Evolutionary conservation across 1,140 invertebrate genomes (phyloP).

Genomic region (Charaxes varanes): DNA sequence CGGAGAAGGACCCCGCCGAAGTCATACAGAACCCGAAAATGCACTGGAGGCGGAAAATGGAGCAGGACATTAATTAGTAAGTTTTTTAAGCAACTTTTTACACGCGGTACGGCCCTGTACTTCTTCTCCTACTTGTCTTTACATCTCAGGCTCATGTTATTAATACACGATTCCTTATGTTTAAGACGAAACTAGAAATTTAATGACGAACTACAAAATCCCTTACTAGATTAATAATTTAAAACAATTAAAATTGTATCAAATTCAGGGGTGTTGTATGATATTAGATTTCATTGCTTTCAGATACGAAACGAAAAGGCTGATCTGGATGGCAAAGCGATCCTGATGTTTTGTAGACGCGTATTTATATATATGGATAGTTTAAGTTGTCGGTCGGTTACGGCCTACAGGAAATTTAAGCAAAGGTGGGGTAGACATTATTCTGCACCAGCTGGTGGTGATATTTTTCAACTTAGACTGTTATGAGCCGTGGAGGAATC

Average conservation of each 20-base stretch:
- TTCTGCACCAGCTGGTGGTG: too few species aligned
- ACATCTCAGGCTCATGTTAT: too few species aligned
- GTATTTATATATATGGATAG: constrained; percentile 5
- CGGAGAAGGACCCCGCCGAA: constrained; percentile 32
- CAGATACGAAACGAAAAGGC: constrained; percentile 24
- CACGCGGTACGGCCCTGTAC: neutral
- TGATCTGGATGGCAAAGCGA: constrained; percentile 27
- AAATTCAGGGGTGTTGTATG: too few species aligned
- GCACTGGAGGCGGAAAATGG: constrained; percentile 57
- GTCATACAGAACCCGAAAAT: constrained; percentile 37
- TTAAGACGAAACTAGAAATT: neutral
- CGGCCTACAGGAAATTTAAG: too few species aligned
- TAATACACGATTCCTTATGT: neutral
- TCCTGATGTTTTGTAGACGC: constrained; percentile 12
- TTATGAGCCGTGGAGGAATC: too few species aligned
- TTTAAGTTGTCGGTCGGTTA: neutral
- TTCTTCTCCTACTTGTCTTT: neutral
- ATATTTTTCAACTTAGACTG: too few species aligned
- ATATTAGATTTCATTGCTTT: constrained; percentile 4
- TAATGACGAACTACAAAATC: neutral
- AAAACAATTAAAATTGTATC: too few species aligned
- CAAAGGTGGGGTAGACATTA: too few species aligned
- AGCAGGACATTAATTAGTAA: constrained; percentile 47
- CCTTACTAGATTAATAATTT: too few species aligned
- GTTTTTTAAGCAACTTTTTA: constrained; percentile 3